Evolutionary conservation across 2,797 vertebrate species (phyloP), one percentile per base, ranked within the genome.

Genomic region (Threskiornis aethiopicus): DNA sequence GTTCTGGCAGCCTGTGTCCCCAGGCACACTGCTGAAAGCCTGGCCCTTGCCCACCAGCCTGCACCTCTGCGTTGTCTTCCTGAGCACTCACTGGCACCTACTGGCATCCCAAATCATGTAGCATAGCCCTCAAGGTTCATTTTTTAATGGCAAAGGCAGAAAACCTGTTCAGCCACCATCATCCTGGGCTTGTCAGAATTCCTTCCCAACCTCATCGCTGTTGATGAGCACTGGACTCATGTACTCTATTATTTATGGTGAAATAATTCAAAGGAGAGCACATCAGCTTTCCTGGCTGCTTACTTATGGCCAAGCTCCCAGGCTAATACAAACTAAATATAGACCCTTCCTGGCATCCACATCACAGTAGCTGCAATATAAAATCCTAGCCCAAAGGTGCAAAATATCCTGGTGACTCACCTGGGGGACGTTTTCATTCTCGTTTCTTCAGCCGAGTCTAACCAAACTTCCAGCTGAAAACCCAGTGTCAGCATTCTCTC

Each of bases 1-100:
- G 24, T 49, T 67, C 37, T 29, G 52, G 65, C 13, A 71, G 19
- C 13, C 20, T 26, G 1, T 21, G 42, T 22, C 22, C 59, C 41
- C 25, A 24, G 66, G 44, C 1, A 0, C 0, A 1, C 12, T 62
- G 39, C 5, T 39, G 64, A 13, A 69, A 72, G 14, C 26, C 55
- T 47, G 41, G 8, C 11, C 17, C 61, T 66, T 11, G 2, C 22
- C 28, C 58, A 47, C 12, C 35, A 70, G 19, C 29, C 44, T 67
- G 13, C 5, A 10, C 10, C 7, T 49, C n/a, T 69, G 17, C 1
- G 0, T 3, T 58, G 26, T 10, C 57, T 12, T 55, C 37, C 55
- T 14, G 12, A 54, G 19, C 10, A 9, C 22, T 39, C 10, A 1
- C 37, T 37, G 54, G 44, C 69, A 22, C 47, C 31, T 35, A 11